A percentile compares a stretch with the other conserved stretches of the same genome.
Conservation (phyloP, 2,888 invertebrate genomes). For the Leucoptera coffeella region DNA sequence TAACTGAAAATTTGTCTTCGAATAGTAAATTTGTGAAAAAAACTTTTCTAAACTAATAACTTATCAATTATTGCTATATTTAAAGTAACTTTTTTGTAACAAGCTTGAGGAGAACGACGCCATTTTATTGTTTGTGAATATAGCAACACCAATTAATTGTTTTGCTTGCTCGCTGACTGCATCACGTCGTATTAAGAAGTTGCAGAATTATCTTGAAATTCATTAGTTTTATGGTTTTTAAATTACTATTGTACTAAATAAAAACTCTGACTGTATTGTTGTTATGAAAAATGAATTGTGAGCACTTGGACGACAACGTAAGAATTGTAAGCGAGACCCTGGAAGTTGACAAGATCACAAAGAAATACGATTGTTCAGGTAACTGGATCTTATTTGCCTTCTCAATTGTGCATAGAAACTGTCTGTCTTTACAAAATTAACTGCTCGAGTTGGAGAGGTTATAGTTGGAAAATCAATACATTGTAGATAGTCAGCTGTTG, state of each 20-base stretch:
- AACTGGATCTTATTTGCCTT: constrained; percentile 16
- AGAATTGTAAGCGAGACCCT: constrained; percentile 44
- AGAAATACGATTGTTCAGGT: constrained; percentile 63
- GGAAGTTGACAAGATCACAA: constrained; percentile 49
- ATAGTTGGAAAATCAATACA: constrained; percentile 47
- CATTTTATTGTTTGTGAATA: neutral
- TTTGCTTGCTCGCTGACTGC: constrained; percentile 12
- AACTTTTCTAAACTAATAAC: no score
- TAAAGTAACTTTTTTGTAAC: no score
- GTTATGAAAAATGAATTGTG: constrained; percentile 61
- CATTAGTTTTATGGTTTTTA: constrained; percentile 2
- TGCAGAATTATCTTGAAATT: neutral
- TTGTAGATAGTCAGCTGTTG: constrained; percentile 48
- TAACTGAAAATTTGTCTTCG: no score
- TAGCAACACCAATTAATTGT: constrained; percentile 9
- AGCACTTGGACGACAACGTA: constrained; percentile 62
- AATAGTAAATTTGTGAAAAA: no score
- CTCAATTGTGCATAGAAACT: constrained; percentile 9
- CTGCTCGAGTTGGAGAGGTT: no score
- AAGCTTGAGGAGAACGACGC: no score
- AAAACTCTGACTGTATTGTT: no score
- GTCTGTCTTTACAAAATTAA: no score
- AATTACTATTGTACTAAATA: no score
- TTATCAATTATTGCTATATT: no score
- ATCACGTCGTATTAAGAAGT: constrained; percentile 1